These are phyloP conservation scores for Lysandra bellargus DNA, from an alignment of 2,888 invertebrate species.

Conservation along the genomic window DNA sequence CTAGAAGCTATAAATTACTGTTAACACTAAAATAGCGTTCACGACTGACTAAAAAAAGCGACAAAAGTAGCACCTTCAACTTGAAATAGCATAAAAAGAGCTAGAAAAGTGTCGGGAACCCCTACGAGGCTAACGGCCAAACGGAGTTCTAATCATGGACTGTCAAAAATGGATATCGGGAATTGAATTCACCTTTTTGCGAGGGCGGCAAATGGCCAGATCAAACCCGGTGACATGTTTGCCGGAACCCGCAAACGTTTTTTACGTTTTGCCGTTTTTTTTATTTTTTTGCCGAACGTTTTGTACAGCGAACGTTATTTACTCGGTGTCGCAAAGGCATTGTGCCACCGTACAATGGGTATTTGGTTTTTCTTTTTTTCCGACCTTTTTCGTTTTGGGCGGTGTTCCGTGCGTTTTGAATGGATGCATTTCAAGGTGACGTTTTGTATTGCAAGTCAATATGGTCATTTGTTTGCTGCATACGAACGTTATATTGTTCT, in stretches of 20 bases:
- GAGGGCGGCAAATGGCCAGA: conserved; percentile 75
- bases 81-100: neutral
- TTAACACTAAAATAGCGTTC: neutral
- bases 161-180: conserved; percentile 79
- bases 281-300: conserved; percentile 67
- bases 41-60: neutral
- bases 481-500: too few relatives aligned
- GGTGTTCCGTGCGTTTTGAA: conserved; percentile 50
- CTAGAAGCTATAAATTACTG: neutral
- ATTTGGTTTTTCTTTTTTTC: conserved; percentile 51
- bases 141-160: conserved; percentile 78
- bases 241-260: conserved; percentile 75
- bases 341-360: conserved; percentile 72
- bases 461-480: neutral
- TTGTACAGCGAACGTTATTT: conserved; percentile 72
- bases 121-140: conserved; percentile 67
- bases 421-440: conserved; percentile 48
- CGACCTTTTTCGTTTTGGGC: conserved; percentile 49
- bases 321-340: conserved; percentile 78
- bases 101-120: neutral
- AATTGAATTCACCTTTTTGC: conserved; percentile 72
- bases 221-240: conserved; percentile 76
- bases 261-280: conserved; percentile 46
- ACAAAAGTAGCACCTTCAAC: neutral
- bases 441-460: conserved; percentile 40